Percentiles rank a stretch among this genome's conserved stretches.
These are phyloP conservation scores for Atopsyche davidsoni DNA, from an alignment of 1,140 invertebrate species.

Conservation along the genomic window DNA sequence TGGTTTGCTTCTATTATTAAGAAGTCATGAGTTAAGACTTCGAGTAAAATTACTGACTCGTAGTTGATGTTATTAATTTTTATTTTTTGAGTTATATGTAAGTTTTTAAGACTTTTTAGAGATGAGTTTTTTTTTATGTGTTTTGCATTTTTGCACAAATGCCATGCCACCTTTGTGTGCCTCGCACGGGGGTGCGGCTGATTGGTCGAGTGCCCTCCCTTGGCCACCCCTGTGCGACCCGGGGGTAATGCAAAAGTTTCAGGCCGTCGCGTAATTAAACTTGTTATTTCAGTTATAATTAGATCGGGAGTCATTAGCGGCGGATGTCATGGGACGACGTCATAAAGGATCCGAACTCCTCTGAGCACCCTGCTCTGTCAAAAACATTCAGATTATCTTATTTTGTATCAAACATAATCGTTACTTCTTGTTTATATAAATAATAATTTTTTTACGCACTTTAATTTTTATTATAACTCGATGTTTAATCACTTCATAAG, in stretches of 20 bases:
- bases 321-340: background rate
- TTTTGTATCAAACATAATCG: background rate
- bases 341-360: too few relatives aligned
- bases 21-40: too few relatives aligned
- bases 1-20: too few relatives aligned
- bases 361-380: too few relatives aligned
- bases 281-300: constrained; percentile 30
- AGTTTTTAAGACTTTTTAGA: too few relatives aligned
- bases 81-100: too few relatives aligned
- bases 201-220: background rate
- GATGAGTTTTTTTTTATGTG: background rate
- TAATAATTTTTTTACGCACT: background rate
- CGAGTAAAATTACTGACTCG: too few relatives aligned
- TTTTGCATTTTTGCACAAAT: constrained; percentile 3
- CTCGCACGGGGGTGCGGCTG: background rate
- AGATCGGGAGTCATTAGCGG: constrained; percentile 27
- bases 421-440: background rate
- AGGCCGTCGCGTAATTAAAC: constrained; percentile 28
- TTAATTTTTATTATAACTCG: background rate
- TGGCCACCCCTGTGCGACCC: background rate
- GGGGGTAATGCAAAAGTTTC: constrained; percentile 25
- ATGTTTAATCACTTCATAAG: background rate
- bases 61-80: too few relatives aligned
- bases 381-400: background rate
- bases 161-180: background rate